Base-by-base conservation (phyloP, 2,888 invertebrate genomes). In the Myopa testacea region DNA sequence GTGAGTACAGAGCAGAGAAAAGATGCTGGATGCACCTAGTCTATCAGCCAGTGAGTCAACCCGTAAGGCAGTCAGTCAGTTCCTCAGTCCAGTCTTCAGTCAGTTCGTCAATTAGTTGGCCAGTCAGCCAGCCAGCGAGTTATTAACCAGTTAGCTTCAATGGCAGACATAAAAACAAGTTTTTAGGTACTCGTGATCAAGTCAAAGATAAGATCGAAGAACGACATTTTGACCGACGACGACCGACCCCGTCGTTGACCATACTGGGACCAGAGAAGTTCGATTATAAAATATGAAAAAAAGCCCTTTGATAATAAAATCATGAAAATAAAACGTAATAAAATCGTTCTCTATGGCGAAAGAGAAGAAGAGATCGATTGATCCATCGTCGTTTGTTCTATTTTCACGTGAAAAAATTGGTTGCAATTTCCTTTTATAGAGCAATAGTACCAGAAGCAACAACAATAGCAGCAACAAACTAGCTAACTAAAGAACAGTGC, bases 391-490 rank as follows among this genome's bases (percentile, higher is more conserved):
- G 34, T 37, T 37, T 71, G 60, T 71, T 71, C 60, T 71, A 71
- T 71, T 71, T 72, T 72, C 58, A 60, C 26, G 19, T 38, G 37
- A 26, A 55, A 71, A 71, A 71, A 71, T 60, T 72, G 60, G 38
- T 72, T 72, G 72, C 72, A 40, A 60, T 72, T 72, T 58, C 72
- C 72, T 72, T 72, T 37, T 72, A 60, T 60, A 38, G 40, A 37
- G 38, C 70, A 70, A 37, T 26, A 26, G 26, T 2, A 26, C 26
- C 52, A 70, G 52, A 70, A 26, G 8, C 67, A 63, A 63, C 34
- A 63, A 63, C 37, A 26, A 63, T 14, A 34, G 63, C 26, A 6
- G 10, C 7, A 45, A n/a, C n/a, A n/a, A n/a, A n/a, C n/a, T n/a
- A n/a, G n/a, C n/a, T n/a, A n/a, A 3, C 6, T 45, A 45, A 45